Percentiles rank a stretch among this genome's conserved stretches.
These are phyloP conservation scores for Hemicordylus capensis DNA, from an alignment of 2,113 vertebrate genomes.

Conservation along the genomic window DNA sequence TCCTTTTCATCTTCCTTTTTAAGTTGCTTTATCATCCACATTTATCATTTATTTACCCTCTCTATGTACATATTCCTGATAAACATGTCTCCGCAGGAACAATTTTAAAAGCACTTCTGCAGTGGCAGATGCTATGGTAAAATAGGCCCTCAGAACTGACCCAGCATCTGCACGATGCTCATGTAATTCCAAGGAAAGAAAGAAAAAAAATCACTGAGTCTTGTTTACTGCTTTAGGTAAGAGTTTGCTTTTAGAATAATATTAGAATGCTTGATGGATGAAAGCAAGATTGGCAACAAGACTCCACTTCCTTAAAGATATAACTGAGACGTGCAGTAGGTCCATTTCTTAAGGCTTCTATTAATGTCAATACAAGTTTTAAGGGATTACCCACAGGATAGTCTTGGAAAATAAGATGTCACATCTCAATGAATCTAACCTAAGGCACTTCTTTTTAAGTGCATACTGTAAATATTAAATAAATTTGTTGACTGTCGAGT, in stretches of 20 bases:
- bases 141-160: constrained; percentile 42
- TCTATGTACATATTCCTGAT: neutral
- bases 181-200: constrained; percentile 59
- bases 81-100: neutral
- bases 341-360: constrained; percentile 70
- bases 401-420: constrained; percentile 69
- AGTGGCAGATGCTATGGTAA: neutral
- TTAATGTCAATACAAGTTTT: constrained; percentile 73
- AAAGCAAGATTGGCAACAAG: constrained; percentile 55
- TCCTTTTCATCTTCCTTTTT: no score
- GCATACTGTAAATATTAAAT: constrained; percentile 72
- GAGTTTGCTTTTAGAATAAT: constrained; percentile 65
- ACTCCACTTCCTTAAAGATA: constrained; percentile 57
- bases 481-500: constrained; percentile 69
- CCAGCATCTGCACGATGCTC: constrained; percentile 45
- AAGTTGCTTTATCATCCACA: no score
- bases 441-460: constrained; percentile 69
- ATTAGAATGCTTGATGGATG: constrained; percentile 43
- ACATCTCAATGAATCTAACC: constrained; percentile 74
- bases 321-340: constrained; percentile 49
- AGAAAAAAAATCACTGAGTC: constrained; percentile 50
- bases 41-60: neutral
- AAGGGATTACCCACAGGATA: constrained; percentile 66
- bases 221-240: constrained; percentile 66
- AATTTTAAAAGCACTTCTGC: neutral